Percentiles rank a stretch among this genome's conserved stretches.
These are phyloP conservation scores for Ryuthela nishihirai DNA, from an alignment of 2,888 invertebrate species.

Conservation along the genomic window DNA sequence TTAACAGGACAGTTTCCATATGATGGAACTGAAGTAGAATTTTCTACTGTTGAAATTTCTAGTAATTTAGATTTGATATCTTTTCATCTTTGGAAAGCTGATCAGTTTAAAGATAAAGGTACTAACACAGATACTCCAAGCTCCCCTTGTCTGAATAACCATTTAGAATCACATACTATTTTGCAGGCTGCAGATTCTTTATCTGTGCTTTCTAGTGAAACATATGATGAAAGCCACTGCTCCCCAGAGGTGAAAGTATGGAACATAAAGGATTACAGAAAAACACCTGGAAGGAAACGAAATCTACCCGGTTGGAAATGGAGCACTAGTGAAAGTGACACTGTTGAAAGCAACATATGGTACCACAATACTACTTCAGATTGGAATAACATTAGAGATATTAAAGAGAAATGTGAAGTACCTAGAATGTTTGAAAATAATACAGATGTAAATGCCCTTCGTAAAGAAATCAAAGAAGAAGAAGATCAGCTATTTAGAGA, in stretches of 20 bases:
- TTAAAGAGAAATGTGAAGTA: neutral
- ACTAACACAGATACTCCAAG: conserved; percentile 1
- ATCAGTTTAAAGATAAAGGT: neutral
- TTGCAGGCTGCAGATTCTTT: too few relatives aligned
- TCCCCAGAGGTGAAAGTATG: too few relatives aligned
- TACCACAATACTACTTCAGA: neutral
- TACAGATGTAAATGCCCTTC: conserved; percentile 2
- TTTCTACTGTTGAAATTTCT: neutral
- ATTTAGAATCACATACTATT: too few relatives aligned
- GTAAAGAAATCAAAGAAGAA: conserved; percentile 25
- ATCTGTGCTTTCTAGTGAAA: too few relatives aligned
- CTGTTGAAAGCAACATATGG: too few relatives aligned
- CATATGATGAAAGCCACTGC: too few relatives aligned
- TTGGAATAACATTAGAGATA: neutral
- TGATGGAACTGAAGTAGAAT: too few relatives aligned
- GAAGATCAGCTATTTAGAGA: conserved; percentile 25
- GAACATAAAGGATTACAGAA: too few relatives aligned
- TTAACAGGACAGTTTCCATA: too few relatives aligned
- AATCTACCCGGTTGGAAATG: too few relatives aligned
- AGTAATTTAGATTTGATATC: neutral
- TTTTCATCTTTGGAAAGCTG: neutral
- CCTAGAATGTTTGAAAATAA: neutral
- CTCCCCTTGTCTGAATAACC: neutral
- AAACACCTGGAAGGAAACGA: too few relatives aligned
- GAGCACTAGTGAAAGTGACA: conserved; percentile 1